phyloP scores from a whole-genome alignment of 2,888 invertebrate genomes.

The Agonopterix alstromeriana region DNA sequence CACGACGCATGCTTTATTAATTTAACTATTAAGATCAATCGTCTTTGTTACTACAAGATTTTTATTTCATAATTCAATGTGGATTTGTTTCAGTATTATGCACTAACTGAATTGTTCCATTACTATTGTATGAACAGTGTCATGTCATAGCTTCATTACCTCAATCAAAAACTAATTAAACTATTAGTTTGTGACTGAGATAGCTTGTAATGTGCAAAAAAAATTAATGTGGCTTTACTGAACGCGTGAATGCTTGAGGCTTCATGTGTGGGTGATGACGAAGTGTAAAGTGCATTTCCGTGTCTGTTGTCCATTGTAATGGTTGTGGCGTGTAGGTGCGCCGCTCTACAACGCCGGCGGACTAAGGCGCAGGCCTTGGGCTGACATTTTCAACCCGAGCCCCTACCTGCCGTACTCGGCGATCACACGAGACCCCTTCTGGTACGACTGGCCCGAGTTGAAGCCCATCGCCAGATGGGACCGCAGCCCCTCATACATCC shows the following conservation, averaged over 20 bases:
- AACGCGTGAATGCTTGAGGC: conserved; percentile 25
- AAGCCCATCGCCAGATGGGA: conserved; percentile 85
- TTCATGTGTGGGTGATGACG: conserved; percentile 54
- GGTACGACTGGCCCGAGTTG: conserved; percentile 89
- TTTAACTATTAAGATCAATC: background rate
- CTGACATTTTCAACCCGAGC: conserved; percentile 88
- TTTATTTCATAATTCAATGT: no score
- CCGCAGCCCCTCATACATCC: conserved; percentile 85
- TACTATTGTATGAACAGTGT: no score
- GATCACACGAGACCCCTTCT: conserved; percentile 92
- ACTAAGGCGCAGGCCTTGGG: conserved; percentile 74
- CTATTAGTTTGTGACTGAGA: conserved; percentile 3
- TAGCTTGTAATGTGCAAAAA: conserved; percentile 9
- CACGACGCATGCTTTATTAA: conserved; percentile 3
- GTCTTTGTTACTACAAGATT: background rate
- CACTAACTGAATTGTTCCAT: no score
- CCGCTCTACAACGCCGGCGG: conserved; percentile 84
- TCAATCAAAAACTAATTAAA: background rate
- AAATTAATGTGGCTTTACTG: conserved; percentile 15
- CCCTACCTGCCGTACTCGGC: conserved; percentile 86
- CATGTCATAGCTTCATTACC: no score
- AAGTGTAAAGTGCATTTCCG: conserved; percentile 32
- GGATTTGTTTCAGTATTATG: no score
- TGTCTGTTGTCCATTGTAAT: conserved; percentile 56
- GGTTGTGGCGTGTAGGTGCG: conserved; percentile 74